Percentiles rank a stretch among this genome's conserved stretches.
phyloP scores from a whole-genome alignment of 2,888 invertebrate genomes.

The Onchidella celtica region DNA sequence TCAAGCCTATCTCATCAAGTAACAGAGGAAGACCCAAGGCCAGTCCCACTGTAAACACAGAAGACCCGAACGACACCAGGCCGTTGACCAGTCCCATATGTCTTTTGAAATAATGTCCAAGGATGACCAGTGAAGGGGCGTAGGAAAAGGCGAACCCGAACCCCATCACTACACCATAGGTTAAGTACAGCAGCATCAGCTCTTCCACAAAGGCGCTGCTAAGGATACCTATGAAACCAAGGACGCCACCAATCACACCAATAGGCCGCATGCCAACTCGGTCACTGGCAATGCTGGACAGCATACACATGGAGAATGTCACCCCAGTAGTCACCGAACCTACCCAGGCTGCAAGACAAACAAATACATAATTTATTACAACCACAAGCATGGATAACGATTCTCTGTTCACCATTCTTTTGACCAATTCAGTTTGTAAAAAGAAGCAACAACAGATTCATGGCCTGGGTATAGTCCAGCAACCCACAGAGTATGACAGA shows the following conservation, averaged over 20 bases:
- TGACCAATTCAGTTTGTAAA: too few species aligned
- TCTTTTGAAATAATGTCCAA: slow-evolving; percentile 93
- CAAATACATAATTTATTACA: neutral
- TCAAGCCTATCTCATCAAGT: slow-evolving; percentile 68
- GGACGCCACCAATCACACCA: slow-evolving; percentile 90
- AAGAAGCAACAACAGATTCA: too few species aligned
- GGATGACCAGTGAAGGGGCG: slow-evolving; percentile 93
- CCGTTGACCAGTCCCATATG: slow-evolving; percentile 94
- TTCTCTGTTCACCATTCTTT: too few species aligned
- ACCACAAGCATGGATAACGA: too few species aligned
- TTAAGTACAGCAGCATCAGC: slow-evolving; percentile 89
- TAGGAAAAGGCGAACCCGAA: slow-evolving; percentile 93
- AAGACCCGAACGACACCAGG: slow-evolving; percentile 93
- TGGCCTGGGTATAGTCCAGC: too few species aligned
- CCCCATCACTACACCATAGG: slow-evolving; percentile 94
- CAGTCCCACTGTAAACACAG: slow-evolving; percentile 88
- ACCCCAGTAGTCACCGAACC: slow-evolving; percentile 93
- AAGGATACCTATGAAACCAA: slow-evolving; percentile 89
- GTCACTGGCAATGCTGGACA: slow-evolving; percentile 92
- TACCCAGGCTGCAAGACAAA: slow-evolving; percentile 87
- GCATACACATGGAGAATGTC: slow-evolving; percentile 92
- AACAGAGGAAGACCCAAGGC: slow-evolving; percentile 70
- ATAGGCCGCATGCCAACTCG: slow-evolving; percentile 91
- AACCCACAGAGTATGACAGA: too few species aligned
- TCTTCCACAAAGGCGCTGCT: slow-evolving; percentile 88